Conservation (phyloP, 2,797 vertebrate species). For the Melanotaenia boesemani region DNA sequence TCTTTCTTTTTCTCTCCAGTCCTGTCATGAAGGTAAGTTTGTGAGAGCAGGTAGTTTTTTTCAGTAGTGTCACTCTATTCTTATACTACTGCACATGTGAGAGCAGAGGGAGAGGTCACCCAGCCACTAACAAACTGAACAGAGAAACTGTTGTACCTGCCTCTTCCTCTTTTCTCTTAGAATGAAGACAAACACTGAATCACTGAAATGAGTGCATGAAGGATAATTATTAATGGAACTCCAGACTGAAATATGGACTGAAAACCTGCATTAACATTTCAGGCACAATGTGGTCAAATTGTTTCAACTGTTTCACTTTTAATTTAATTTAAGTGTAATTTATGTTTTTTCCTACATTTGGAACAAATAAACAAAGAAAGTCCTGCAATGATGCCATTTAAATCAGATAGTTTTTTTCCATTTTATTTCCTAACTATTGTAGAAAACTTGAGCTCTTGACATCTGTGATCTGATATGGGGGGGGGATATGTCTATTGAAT, state of each 20-base stretch:
- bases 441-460: constrained; percentile 60
- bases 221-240: constrained; percentile 68
- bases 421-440: constrained; percentile 47
- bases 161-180: constrained; percentile 62
- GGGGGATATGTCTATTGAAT: constrained; percentile 39
- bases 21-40: constrained; percentile 68
- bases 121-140: constrained; percentile 83
- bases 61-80: constrained; percentile 64
- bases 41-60: constrained; percentile 57
- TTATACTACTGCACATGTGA: constrained; percentile 70
- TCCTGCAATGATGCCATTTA: constrained; percentile 66
- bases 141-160: constrained; percentile 68
- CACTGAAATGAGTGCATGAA: constrained; percentile 73
- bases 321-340: constrained; percentile 86
- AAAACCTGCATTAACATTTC: constrained; percentile 76
- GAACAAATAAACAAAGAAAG: constrained; percentile 79
- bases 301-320: constrained; percentile 79
- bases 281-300: constrained; percentile 76
- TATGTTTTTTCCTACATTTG: constrained; percentile 77
- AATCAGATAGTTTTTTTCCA: constrained; percentile 69
- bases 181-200: constrained; percentile 67
- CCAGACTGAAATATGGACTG: constrained; percentile 64
- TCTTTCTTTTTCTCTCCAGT: constrained; percentile 49
- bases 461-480: constrained; percentile 46
- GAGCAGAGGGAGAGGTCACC: constrained; percentile 58